These are phyloP conservation scores for Liolophura sinensis DNA, from an alignment of 1,140 invertebrate genomes.

Conservation along the genomic window DNA sequence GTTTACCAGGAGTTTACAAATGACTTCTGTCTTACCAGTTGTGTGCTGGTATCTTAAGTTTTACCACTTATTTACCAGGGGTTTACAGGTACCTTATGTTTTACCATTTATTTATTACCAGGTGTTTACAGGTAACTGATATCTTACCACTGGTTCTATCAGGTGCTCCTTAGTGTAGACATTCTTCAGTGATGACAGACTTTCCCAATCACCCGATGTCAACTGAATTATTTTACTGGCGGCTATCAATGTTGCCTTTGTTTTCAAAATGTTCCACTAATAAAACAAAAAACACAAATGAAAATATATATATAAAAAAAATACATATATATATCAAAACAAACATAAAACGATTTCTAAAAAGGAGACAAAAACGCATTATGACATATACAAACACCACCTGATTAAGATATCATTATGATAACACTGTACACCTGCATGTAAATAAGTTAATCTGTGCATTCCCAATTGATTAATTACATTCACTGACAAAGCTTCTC, in stretches of 20 bases:
- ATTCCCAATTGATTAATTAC: background rate
- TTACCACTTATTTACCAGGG: conserved; percentile 50
- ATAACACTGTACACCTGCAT: too few species aligned
- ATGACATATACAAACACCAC: too few species aligned
- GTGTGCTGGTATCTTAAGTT: background rate
- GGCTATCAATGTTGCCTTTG: conserved; percentile 52
- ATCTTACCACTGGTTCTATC: conserved; percentile 45
- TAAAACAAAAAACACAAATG: conserved; percentile 20
- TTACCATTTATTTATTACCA: conserved; percentile 49
- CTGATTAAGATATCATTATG: too few species aligned
- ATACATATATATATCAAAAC: background rate
- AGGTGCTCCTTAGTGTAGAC: conserved; percentile 56
- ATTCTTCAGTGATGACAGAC: conserved; percentile 54
- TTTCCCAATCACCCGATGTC: conserved; percentile 56
- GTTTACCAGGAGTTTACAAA: too few species aligned
- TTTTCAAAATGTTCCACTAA: conserved; percentile 60
- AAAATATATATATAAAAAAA: background rate
- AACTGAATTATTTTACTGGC: conserved; percentile 54
- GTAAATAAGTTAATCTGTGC: too few species aligned
- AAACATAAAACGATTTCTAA: too few species aligned
- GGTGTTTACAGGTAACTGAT: conserved; percentile 26
- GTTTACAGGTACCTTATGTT: conserved; percentile 16
- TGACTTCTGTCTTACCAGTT: too few species aligned
- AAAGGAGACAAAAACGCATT: too few species aligned
- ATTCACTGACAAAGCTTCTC: background rate